Conservation (phyloP, 2,797 vertebrate species). For the Sciaenops ocellatus region DNA sequence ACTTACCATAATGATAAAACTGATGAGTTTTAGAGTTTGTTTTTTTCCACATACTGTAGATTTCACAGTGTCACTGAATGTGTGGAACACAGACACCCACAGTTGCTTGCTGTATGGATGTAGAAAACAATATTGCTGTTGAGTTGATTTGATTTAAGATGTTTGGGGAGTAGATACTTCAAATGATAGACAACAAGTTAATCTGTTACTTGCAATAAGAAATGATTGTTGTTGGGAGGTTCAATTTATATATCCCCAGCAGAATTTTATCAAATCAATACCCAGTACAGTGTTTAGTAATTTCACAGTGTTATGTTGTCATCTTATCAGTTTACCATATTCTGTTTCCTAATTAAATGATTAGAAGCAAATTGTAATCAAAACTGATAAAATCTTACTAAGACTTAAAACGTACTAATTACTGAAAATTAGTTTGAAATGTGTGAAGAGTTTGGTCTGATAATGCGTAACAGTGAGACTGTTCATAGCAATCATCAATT, state of each 20-base stretch:
- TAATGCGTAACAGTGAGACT: too few relatives aligned
- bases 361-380: neutral
- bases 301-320: neutral
- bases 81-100: neutral
- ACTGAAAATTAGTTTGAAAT: neutral
- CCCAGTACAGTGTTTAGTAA: neutral
- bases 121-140: neutral
- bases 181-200: neutral
- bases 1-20: neutral
- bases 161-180: neutral
- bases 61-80: neutral
- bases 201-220: neutral
- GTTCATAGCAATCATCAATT: neutral
- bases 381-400: neutral
- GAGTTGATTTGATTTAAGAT: neutral
- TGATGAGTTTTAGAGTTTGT: too few relatives aligned
- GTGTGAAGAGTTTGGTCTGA: neutral
- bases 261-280: neutral
- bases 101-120: neutral
- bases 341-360: neutral
- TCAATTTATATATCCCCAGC: neutral
- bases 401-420: neutral
- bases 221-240: neutral
- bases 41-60: too few relatives aligned
- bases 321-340: neutral